Percentiles rank a stretch among this genome's conserved stretches.
phyloP scores from a whole-genome alignment of 2,113 vertebrate species.

The Sisor rabdophorus region DNA sequence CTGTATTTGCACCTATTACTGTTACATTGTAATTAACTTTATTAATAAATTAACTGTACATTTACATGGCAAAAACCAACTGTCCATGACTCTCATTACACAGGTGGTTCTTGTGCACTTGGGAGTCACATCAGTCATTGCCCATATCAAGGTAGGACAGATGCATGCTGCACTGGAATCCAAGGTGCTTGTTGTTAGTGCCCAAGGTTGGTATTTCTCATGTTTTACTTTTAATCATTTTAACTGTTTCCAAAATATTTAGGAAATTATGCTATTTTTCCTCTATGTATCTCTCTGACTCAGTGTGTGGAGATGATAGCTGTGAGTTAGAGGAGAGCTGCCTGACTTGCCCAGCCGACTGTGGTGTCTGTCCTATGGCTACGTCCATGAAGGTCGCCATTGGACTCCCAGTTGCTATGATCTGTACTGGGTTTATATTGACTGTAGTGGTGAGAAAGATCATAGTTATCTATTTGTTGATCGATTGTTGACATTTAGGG shows the following conservation, averaged over 20 bases:
- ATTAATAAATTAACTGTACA: background rate
- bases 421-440: slow-evolving; percentile 70
- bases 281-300: slow-evolving; percentile 23
- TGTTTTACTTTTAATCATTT: background rate
- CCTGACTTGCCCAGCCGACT: slow-evolving; percentile 71
- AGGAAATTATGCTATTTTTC: background rate
- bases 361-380: slow-evolving; percentile 71
- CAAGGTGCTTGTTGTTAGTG: slow-evolving; percentile 67
- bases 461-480: background rate
- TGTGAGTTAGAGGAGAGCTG: slow-evolving; percentile 70
- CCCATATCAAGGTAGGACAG: slow-evolving; percentile 71
- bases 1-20: background rate
- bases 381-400: slow-evolving; percentile 67
- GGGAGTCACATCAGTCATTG: slow-evolving; percentile 71
- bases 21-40: background rate
- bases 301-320: slow-evolving; percentile 70
- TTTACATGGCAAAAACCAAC: background rate
- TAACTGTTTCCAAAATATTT: background rate
- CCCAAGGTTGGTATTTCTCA: slow-evolving; percentile 62
- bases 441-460: slow-evolving; percentile 66
- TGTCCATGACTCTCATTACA: slow-evolving; percentile 4
- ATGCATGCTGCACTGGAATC: slow-evolving; percentile 73
- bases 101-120: slow-evolving; percentile 71
- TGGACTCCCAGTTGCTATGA: slow-evolving; percentile 66
- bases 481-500: background rate